Conservation (phyloP, 1,140 invertebrate genomes). For the Pseudomyrmex flavicornis region DNA sequence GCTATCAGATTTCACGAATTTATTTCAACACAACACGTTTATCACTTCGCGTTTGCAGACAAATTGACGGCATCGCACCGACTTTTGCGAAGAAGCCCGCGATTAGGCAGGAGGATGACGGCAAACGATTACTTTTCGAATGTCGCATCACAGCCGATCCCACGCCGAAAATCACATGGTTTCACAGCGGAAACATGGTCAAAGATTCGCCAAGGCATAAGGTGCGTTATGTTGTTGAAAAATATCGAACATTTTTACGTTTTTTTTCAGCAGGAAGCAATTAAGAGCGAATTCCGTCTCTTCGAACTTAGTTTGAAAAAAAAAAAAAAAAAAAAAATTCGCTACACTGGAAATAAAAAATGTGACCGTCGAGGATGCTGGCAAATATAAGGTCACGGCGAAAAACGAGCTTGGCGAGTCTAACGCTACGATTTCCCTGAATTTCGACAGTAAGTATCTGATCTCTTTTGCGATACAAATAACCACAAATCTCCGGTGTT, state of each 20-base stretch:
- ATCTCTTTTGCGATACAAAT: background rate
- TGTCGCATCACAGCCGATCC: constrained; percentile 98
- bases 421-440: constrained; percentile 97
- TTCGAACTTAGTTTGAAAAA: too few relatives aligned
- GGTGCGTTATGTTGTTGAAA: constrained; percentile 84
- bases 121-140: constrained; percentile 97
- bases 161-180: constrained; percentile 95
- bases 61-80: constrained; percentile 98
- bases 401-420: constrained; percentile 98
- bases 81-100: constrained; percentile 98
- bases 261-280: background rate
- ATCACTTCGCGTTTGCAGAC: constrained; percentile 86
- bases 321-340: constrained; percentile 82
- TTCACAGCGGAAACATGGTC: constrained; percentile 93
- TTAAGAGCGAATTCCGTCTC: background rate
- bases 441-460: constrained; percentile 97
- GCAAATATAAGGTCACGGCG: constrained; percentile 98
- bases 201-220: constrained; percentile 92
- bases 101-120: constrained; percentile 98
- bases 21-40: constrained; percentile 11
- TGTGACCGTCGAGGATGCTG: constrained; percentile 98
- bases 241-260: background rate
- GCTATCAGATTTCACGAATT: constrained; percentile 6
- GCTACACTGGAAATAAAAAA: constrained; percentile 96
- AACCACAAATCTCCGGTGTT: background rate